Percentiles rank a stretch among this genome's conserved stretches.
Conservation (phyloP, 2,797 vertebrate genomes). For the Chanos chanos region DNA sequence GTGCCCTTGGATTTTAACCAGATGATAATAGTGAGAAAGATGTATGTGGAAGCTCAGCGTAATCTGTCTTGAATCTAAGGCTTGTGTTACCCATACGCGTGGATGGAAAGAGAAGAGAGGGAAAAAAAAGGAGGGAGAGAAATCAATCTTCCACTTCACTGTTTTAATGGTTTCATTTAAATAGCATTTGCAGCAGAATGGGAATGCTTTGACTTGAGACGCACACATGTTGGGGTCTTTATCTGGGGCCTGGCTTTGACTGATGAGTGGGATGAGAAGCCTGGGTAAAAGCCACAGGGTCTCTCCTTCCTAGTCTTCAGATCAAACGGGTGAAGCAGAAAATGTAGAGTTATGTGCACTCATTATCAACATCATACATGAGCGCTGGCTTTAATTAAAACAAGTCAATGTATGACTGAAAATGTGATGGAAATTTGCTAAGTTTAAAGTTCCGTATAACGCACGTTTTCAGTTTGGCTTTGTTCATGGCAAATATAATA, state of each 20-base stretch:
- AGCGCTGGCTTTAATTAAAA: constrained; percentile 40
- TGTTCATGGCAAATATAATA: constrained; percentile 50
- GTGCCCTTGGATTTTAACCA: constrained; percentile 18
- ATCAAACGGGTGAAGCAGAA: constrained; percentile 25
- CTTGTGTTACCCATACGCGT: constrained; percentile 20
- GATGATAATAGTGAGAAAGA: constrained; percentile 6
- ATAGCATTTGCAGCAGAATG: constrained; percentile 27
- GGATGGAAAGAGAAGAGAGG: constrained; percentile 21
- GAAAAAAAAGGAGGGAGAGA: constrained; percentile 17
- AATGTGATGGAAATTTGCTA: constrained; percentile 20
- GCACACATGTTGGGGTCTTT: background rate
- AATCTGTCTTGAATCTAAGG: constrained; percentile 17
- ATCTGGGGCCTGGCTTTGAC: background rate
- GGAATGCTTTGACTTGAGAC: constrained; percentile 22
- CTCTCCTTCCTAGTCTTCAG: constrained; percentile 8
- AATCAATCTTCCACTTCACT: constrained; percentile 43
- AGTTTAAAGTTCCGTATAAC: background rate
- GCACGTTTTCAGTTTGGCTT: constrained; percentile 7
- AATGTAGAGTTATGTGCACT: constrained; percentile 29
- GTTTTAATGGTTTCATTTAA: constrained; percentile 50
- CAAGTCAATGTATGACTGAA: constrained; percentile 14
- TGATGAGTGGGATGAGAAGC: constrained; percentile 3
- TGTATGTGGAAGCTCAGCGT: too few relatives aligned
- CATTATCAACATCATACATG: constrained; percentile 28
- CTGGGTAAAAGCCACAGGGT: constrained; percentile 1